These are phyloP conservation scores for Venustaconcha ellipsiformis DNA, from an alignment of 1,140 invertebrate genomes.

Conservation along the genomic window DNA sequence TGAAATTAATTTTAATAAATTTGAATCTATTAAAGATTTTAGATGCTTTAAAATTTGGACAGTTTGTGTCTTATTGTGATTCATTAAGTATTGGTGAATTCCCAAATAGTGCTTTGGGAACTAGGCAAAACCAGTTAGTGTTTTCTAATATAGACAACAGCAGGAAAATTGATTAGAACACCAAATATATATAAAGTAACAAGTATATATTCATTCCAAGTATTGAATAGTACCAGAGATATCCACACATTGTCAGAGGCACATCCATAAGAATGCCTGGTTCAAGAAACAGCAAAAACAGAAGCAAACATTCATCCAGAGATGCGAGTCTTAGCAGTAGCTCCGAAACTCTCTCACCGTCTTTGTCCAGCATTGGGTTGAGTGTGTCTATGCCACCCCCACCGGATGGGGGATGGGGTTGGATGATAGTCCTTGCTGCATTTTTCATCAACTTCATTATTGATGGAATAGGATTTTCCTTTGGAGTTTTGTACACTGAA, in stretches of 20 bases:
- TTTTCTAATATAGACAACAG: not conserved
- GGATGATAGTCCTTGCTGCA: conserved; percentile 82
- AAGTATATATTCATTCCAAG: conserved; percentile 17
- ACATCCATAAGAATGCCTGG: not conserved
- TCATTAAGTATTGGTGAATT: conserved; percentile 4
- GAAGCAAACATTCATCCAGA: not conserved
- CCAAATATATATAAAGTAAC: not conserved
- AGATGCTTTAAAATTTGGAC: not conserved
- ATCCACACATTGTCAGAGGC: conserved; percentile 2
- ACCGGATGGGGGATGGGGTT: conserved; percentile 87
- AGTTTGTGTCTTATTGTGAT: not conserved
- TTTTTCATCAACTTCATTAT: conserved; percentile 93
- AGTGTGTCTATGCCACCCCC: conserved; percentile 71
- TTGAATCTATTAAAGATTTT: conserved; percentile 10
- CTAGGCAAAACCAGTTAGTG: not conserved
- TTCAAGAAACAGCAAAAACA: conserved; percentile 15
- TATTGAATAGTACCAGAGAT: conserved; percentile 8
- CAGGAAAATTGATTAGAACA: not conserved
- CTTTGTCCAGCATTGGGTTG: conserved; percentile 35
- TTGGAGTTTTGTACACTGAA: conserved; percentile 72
- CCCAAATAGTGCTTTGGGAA: conserved; percentile 8
- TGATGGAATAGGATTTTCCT: conserved; percentile 79
- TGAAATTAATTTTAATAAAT: conserved; percentile 18
- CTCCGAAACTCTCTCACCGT: conserved; percentile 12
- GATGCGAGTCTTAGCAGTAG: not conserved